phyloP scores from a whole-genome alignment of 2,888 invertebrate genomes.

The Himalopsyche japonica region DNA sequence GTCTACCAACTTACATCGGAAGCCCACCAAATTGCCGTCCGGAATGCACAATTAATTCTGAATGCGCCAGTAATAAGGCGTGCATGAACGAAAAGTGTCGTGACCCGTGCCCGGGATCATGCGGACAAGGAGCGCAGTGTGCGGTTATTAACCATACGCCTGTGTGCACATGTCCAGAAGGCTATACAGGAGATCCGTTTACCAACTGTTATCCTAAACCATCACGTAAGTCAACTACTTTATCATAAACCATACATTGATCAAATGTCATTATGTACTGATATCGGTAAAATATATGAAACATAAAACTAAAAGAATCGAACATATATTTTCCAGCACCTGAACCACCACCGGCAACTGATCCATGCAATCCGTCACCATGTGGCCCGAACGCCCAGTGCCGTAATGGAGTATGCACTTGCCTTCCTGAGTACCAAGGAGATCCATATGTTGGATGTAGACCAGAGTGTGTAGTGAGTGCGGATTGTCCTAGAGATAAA shows the following conservation, averaged over 20 bases:
- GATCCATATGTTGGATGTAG: conserved; percentile 75
- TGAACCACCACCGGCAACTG: conserved; percentile 47
- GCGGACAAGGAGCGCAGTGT: conserved; percentile 67
- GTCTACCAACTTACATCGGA: conserved; percentile 68
- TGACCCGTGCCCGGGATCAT: conserved; percentile 83
- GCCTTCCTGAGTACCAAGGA: conserved; percentile 72
- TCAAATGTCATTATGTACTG: too few species aligned
- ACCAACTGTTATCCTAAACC: conserved; percentile 57
- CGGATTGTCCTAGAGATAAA: conserved; percentile 68
- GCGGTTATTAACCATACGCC: conserved; percentile 73
- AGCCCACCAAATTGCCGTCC: conserved; percentile 72
- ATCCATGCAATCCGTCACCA: conserved; percentile 76
- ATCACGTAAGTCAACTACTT: conserved; percentile 52
- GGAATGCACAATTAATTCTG: conserved; percentile 72
- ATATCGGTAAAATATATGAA: too few species aligned
- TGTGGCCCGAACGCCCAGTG: conserved; percentile 71
- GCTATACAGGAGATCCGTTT: conserved; percentile 78
- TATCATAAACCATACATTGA: neutral
- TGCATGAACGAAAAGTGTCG: conserved; percentile 76
- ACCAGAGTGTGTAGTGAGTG: conserved; percentile 77
- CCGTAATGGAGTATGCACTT: conserved; percentile 68
- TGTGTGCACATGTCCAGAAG: conserved; percentile 71
- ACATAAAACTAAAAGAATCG: too few species aligned
- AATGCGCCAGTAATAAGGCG: conserved; percentile 74
- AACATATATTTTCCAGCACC: conserved; percentile 46